Evolutionary conservation across 1,140 invertebrate species (phyloP).

Genomic region (Leptinotarsa texana): DNA sequence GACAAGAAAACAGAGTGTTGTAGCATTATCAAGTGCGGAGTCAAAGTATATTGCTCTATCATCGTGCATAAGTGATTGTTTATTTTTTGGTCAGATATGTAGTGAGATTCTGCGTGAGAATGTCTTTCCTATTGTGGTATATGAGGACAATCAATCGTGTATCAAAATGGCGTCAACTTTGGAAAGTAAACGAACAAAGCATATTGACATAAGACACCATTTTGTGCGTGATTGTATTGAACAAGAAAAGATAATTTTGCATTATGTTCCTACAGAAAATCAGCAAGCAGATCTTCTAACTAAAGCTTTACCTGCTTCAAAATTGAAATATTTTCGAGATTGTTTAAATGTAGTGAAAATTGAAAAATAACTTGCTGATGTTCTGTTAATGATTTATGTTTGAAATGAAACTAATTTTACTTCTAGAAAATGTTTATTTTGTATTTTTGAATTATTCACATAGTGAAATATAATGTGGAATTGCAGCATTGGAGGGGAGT

Average conservation of each 20-base stretch:
- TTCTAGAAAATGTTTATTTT: conserved; percentile 3
- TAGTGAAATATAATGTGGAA: background rate
- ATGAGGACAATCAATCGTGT: conserved; percentile 35
- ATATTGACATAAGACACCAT: conserved; percentile 49
- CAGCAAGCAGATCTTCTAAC: conserved; percentile 45
- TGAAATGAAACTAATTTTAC: background rate
- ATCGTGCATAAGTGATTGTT: conserved; percentile 28
- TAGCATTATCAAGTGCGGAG: conserved; percentile 28
- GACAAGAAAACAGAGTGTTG: conserved; percentile 21
- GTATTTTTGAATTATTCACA: background rate
- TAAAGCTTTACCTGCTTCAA: conserved; percentile 23
- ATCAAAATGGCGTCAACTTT: conserved; percentile 29
- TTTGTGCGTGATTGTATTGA: conserved; percentile 40
- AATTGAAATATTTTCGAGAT: conserved; percentile 31
- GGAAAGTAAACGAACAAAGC: conserved; percentile 43
- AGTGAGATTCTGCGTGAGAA: conserved; percentile 18
- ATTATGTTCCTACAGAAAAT: conserved; percentile 32
- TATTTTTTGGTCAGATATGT: conserved; percentile 32
- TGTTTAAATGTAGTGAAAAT: conserved; percentile 23
- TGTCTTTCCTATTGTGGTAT: conserved; percentile 24
- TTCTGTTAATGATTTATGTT: background rate
- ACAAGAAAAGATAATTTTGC: conserved; percentile 33
- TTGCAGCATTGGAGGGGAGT: conserved; percentile 13
- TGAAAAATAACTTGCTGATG: background rate
- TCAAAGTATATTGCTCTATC: conserved; percentile 31